Base-by-base conservation (phyloP, 2,888 invertebrate species). In the Stomorhina lunata region DNA sequence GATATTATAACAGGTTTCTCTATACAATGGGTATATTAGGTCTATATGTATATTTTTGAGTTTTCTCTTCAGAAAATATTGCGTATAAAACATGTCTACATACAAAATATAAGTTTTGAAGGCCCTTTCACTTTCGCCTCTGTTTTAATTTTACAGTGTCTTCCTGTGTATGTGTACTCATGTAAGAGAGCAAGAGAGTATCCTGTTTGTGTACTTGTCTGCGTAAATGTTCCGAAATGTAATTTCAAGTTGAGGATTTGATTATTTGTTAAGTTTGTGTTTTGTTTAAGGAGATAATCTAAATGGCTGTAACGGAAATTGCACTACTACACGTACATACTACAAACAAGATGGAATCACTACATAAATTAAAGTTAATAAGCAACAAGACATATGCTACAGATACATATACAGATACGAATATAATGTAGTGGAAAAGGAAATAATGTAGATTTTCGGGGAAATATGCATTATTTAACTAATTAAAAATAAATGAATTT, bases 241-340 rank as follows among this genome's bases (percentile, higher is more conserved):
- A 66, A 32, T 57, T 57, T 65, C 20, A 69, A 71, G 63, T 72
- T 72, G 57, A 65, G 66, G 29, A 72, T 71, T 79, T 79, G 78
- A 71, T 72, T 57, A 79, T 79, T 79, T 71, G 78, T 65, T 71
- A 71, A 78, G 55, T 65, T 75, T 55, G 34, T 57, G 55, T 55
- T 65, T 55, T 55, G 75, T 45, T 75, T 45, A 65, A 40, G 40
- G 9, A 73, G 66, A 80, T 80, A 80, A 80, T 72, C 66, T 66
- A 50, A 80, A 73, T 66, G 15, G 43, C 48, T 72, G 72, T 73
- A 43, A 72, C 12, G 57, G 72, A 65, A 72, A 66, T 80, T 25
- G 59, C 15, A 34, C 66, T 6, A 59, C 32, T 37, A 17, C 17
- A 57, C 32, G 32, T 32, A 57, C 32, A 20, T 12, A 15, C 15